Percentiles rank a stretch among this genome's conserved stretches.
These are phyloP conservation scores for Periphyllus acericola DNA, from an alignment of 2,888 invertebrate genomes.

Conservation along the genomic window DNA sequence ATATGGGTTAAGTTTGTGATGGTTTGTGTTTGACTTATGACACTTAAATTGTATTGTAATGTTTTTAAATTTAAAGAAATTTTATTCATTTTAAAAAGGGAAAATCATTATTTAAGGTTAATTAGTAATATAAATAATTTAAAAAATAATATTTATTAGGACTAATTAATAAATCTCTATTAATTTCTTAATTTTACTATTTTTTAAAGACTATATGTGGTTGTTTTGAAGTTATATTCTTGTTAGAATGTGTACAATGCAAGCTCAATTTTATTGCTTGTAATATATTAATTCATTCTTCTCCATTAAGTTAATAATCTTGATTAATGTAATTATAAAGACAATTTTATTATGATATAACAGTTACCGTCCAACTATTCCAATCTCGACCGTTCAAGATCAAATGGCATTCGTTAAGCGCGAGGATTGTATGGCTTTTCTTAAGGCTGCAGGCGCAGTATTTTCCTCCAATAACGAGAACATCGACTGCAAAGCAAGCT, in stretches of 20 bases:
- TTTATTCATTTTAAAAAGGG: neutral
- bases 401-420: constrained; percentile 88
- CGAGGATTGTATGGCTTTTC: constrained; percentile 88
- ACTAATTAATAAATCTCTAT: neutral
- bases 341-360: constrained; percentile 67
- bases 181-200: neutral
- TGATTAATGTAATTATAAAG: constrained; percentile 56
- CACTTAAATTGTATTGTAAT: neutral
- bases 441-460: constrained; percentile 81
- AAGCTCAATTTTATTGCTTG: constrained; percentile 2
- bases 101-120: neutral
- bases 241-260: neutral
- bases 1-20: constrained; percentile 14
- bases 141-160: neutral
- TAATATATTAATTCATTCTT: constrained; percentile 44
- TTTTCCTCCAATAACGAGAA: constrained; percentile 75
- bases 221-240: constrained; percentile 1
- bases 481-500: constrained; percentile 91
- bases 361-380: constrained; percentile 94
- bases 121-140: neutral
- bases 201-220: neutral
- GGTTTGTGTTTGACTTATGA: neutral
- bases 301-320: constrained; percentile 38
- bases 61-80: constrained; percentile 7
- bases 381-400: constrained; percentile 84